Conservation (phyloP, 2,797 vertebrate species). For the Acanthopagrus latus region DNA sequence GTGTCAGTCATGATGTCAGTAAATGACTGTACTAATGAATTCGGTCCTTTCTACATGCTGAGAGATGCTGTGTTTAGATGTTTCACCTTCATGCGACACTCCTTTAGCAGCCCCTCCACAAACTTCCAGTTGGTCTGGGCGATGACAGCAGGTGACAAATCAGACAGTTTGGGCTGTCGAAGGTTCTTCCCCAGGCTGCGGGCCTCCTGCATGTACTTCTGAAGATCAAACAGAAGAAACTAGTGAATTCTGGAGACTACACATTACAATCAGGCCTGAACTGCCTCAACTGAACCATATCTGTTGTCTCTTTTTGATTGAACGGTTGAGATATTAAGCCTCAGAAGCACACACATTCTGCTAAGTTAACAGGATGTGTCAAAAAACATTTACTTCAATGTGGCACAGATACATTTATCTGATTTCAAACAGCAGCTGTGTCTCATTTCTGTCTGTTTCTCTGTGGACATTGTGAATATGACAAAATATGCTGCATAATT, state of each 20-base stretch:
- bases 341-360: background rate
- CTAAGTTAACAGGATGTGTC: background rate
- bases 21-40: background rate
- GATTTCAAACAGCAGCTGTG: background rate
- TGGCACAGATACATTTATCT: background rate
- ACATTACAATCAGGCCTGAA: background rate
- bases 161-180: constrained; percentile 93
- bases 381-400: background rate
- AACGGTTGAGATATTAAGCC: background rate
- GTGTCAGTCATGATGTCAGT: background rate
- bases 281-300: background rate
- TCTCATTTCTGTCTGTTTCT: background rate
- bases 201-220: constrained; percentile 95
- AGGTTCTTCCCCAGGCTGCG: constrained; percentile 92
- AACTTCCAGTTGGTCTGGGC: constrained; percentile 97
- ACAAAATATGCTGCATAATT: background rate
- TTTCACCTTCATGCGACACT: constrained; percentile 95
- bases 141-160: constrained; percentile 94
- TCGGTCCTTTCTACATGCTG: background rate
- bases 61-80: background rate
- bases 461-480: background rate
- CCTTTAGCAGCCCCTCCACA: constrained; percentile 94
- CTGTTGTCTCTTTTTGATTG: background rate
- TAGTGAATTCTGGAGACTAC: background rate
- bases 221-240: constrained; percentile 50